Percentiles rank a stretch among this genome's conserved stretches.
Conservation (phyloP, 2,888 invertebrate species). For the Teleiodes luculella region DNA sequence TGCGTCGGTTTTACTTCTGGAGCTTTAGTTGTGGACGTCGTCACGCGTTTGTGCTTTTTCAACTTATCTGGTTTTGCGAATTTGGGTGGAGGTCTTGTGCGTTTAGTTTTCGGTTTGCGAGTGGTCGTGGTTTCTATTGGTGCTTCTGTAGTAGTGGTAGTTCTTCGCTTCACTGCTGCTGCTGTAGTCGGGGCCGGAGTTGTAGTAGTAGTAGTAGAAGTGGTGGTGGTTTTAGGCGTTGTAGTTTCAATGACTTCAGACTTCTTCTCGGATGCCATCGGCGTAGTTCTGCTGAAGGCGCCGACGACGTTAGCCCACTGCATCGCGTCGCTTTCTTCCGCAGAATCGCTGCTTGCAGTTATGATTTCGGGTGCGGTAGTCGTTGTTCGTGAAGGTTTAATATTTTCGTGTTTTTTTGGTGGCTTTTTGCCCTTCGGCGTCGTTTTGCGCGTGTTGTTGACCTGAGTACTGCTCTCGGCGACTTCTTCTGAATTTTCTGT, state of each 20-base stretch:
- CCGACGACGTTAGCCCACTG: constrained; percentile 61
- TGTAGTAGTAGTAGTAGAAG: constrained; percentile 26
- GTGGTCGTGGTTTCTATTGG: constrained; percentile 29
- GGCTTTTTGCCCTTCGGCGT: constrained; percentile 40
- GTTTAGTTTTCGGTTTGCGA: constrained; percentile 48
- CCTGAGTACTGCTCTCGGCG: constrained; percentile 32
- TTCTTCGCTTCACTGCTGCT: constrained; percentile 22
- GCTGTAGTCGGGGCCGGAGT: constrained; percentile 21
- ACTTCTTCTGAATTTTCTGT: constrained; percentile 17
- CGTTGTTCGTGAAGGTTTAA: constrained; percentile 45
- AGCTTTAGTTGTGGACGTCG: constrained; percentile 44
- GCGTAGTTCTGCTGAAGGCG: constrained; percentile 65
- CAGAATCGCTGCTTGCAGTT: constrained; percentile 41
- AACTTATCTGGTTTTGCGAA: constrained; percentile 53
- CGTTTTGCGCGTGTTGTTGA: constrained; percentile 44
- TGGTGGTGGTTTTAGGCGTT: constrained; percentile 32
- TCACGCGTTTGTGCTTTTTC: constrained; percentile 63
- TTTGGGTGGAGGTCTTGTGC: constrained; percentile 63
- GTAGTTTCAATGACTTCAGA: constrained; percentile 33
- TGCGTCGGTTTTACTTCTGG: constrained; percentile 40
- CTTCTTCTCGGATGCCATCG: constrained; percentile 50
- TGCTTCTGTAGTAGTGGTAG: constrained; percentile 32
- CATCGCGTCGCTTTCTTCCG: constrained; percentile 41
- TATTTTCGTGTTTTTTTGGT: constrained; percentile 49
- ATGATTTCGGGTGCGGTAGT: constrained; percentile 60